Percentiles rank a stretch among this genome's conserved stretches.
phyloP scores from a whole-genome alignment of 53 echinoderm and acorn worm genomes.

The Henricia sp. region DNA sequence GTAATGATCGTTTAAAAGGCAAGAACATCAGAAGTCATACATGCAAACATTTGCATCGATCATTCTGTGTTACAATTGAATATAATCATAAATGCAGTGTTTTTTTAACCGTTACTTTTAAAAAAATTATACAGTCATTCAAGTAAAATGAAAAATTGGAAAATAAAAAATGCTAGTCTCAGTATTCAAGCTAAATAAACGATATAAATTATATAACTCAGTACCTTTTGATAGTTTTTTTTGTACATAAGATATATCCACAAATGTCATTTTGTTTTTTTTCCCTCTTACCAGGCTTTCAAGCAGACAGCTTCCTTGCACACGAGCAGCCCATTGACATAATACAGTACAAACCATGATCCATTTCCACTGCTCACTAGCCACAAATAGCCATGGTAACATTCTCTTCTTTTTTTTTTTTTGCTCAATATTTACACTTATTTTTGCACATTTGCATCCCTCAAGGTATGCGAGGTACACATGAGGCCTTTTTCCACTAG shows the following conservation, averaged over 20 bases:
- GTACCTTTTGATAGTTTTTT: slow-evolving; percentile 52
- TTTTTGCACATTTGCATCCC: too few relatives aligned
- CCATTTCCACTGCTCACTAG: too few relatives aligned
- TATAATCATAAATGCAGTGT: slow-evolving; percentile 33
- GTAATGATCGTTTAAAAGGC: slow-evolving; percentile 22
- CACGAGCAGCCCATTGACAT: too few relatives aligned
- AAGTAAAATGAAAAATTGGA: slow-evolving; percentile 54
- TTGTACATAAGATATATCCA: slow-evolving; percentile 55
- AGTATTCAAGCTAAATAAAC: slow-evolving; percentile 37
- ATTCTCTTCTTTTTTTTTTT: too few relatives aligned
- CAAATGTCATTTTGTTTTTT: slow-evolving; percentile 43
- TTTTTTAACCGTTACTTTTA: slow-evolving; percentile 39
- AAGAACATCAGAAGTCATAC: slow-evolving; percentile 50
- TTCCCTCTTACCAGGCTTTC: slow-evolving; percentile 21
- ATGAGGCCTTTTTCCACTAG: too few relatives aligned
- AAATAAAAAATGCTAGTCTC: slow-evolving; percentile 54
- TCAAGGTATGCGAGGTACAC: too few relatives aligned
- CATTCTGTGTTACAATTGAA: slow-evolving; percentile 32
- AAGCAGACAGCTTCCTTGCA: neutral
- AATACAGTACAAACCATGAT: too few relatives aligned
- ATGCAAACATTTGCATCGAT: slow-evolving; percentile 16
- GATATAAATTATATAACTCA: slow-evolving; percentile 58
- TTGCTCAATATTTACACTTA: too few relatives aligned
- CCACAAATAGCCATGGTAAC: too few relatives aligned
- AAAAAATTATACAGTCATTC: slow-evolving; percentile 41